Base-by-base conservation (phyloP, 2,113 vertebrate genomes). In the Siniperca chuatsi region DNA sequence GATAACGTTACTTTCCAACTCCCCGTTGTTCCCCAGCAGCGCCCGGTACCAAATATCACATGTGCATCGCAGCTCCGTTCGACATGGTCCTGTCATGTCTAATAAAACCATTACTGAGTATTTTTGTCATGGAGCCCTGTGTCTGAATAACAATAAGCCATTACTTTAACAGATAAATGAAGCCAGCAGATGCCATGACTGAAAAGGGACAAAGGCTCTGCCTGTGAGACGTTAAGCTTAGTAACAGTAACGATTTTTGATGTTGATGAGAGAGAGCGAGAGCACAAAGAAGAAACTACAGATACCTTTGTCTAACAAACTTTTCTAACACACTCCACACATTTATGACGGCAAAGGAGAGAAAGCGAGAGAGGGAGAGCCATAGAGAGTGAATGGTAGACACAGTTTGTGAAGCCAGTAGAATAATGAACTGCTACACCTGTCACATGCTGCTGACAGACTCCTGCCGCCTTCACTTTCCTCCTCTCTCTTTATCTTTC, bases 401-500 rank as follows among this genome's bases (percentile, higher is more conserved):
- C 33, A 35, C 21, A 76, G 21, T 52, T 79, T 77, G 66, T 44
- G 46, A 57, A 83, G 68, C 20, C 42, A 23, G 57, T 33, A 25
- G 69, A 75, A 84, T 81, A 90, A 89, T 84, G 65, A 69, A 40
- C 61, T 86, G 15, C 82, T 81, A 58, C 75, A 75, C 42, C 74
- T 85, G 81, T 79, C 78, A 79, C 65, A 75, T 29, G 61, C 71
- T 25, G 78, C 76, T 79, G 84, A 72, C 58, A 82, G 65, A 52
- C 78, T 85, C 55, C 75, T 44, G 78, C 33, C 55, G 79, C 12
- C 85, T 60, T 64, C 81, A 13, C 48, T 67, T 60, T 35, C 70
- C 52, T 67, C 44, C 79, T 65, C 20, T 55, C 68, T 82, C 64
- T 80, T 61, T 16, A 16, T 75, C 76, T 76, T 40, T 77, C 76